Evolutionary conservation across 2,888 invertebrate species (phyloP).

Genomic region (Argyresthia albistria): DNA sequence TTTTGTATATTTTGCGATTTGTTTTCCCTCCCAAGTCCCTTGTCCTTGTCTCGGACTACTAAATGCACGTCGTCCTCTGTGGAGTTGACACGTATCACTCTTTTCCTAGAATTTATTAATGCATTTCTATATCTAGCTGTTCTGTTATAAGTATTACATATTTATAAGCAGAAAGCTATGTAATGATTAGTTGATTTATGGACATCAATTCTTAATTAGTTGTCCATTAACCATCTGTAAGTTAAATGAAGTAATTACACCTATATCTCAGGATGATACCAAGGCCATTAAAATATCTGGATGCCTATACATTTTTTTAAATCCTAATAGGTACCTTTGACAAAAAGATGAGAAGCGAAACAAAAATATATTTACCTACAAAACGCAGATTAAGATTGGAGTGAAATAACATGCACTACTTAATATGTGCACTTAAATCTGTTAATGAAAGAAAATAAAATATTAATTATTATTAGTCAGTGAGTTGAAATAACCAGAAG

Average conservation of each 20-base stretch:
- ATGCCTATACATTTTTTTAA: background rate
- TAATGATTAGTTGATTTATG: background rate
- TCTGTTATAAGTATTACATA: slow-evolving; percentile 21
- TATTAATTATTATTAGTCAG: slow-evolving; percentile 17
- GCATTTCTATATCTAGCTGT: slow-evolving; percentile 65
- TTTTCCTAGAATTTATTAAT: slow-evolving; percentile 78
- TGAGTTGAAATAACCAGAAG: background rate
- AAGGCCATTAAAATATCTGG: background rate
- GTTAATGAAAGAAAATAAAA: slow-evolving; percentile 35
- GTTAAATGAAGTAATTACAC: too few species aligned
- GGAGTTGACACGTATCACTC: slow-evolving; percentile 82
- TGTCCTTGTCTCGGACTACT: slow-evolving; percentile 81
- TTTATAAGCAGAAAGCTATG: background rate
- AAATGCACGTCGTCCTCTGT: slow-evolving; percentile 83
- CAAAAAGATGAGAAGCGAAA: background rate
- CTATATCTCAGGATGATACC: too few species aligned
- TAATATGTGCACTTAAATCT: slow-evolving; percentile 57
- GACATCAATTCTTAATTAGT: too few species aligned
- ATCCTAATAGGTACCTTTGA: background rate
- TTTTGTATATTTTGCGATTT: slow-evolving; percentile 82
- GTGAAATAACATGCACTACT: slow-evolving; percentile 34
- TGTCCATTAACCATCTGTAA: too few species aligned
- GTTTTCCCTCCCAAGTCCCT: slow-evolving; percentile 79
- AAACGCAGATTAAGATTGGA: slow-evolving; percentile 33
- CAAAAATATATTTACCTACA: slow-evolving; percentile 35